Percentiles rank a stretch among this genome's conserved stretches.
phyloP scores from a whole-genome alignment of 2,888 invertebrate species.

The Ochropleura leucogaster region DNA sequence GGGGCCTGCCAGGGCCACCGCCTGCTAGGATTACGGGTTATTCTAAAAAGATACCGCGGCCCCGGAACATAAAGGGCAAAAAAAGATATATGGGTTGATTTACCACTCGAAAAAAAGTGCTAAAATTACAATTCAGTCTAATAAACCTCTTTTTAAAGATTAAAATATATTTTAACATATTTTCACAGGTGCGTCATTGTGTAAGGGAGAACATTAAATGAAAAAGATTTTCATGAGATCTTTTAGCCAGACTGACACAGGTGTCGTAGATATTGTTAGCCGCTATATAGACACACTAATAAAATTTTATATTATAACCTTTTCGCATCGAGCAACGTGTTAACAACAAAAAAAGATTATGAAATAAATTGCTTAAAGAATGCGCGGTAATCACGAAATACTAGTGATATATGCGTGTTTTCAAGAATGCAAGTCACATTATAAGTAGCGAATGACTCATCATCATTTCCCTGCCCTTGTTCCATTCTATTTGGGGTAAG shows the following conservation, averaged over 20 bases:
- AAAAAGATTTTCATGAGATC: background rate
- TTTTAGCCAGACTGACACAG: background rate
- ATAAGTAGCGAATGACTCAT: background rate
- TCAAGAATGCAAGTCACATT: background rate
- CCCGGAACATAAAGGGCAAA: too few species aligned
- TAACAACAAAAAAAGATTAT: background rate
- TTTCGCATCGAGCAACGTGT: background rate
- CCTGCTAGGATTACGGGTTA: too few species aligned
- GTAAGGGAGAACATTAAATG: background rate
- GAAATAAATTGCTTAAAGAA: background rate
- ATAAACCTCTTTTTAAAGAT: background rate
- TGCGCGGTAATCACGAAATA: background rate
- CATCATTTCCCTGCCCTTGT: too few species aligned
- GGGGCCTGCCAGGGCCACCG: too few species aligned
- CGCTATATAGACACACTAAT: background rate
- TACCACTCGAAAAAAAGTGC: too few species aligned
- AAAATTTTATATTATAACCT: conserved; percentile 5
- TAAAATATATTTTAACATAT: background rate
- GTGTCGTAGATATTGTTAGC: background rate
- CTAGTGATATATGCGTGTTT: background rate
- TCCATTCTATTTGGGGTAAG: too few species aligned
- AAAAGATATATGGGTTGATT: too few species aligned
- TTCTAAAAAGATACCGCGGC: too few species aligned
- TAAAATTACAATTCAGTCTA: background rate
- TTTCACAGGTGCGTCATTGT: background rate